Conservation (phyloP, 2,888 invertebrate species). For the Melanophora roralis region DNA sequence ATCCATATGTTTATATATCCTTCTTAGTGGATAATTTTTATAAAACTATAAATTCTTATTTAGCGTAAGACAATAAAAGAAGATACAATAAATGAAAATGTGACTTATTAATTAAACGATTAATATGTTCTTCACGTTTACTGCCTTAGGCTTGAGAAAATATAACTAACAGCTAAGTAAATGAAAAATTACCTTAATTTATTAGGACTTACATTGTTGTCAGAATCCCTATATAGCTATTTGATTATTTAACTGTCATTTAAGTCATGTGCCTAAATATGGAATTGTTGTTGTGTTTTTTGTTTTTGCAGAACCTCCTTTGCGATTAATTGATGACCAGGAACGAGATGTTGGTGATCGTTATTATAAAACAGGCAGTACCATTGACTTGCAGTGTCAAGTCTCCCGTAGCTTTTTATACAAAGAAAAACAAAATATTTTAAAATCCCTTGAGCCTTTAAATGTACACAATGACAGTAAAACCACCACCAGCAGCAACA, state of each 20-base stretch:
- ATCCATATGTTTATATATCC: too few species aligned
- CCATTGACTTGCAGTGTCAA: conserved; percentile 83
- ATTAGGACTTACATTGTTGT: neutral
- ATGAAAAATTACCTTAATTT: neutral
- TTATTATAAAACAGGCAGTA: conserved; percentile 86
- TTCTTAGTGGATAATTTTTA: neutral
- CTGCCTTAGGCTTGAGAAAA: neutral
- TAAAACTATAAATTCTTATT: conserved; percentile 20
- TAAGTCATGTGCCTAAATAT: neutral
- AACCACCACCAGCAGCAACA: conserved; percentile 7
- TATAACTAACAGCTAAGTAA: neutral
- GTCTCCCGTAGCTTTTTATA: conserved; percentile 77
- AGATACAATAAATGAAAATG: conserved; percentile 1
- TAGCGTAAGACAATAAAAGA: neutral
- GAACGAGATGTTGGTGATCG: conserved; percentile 84
- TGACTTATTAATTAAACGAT: conserved; percentile 35
- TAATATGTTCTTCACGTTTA: conserved; percentile 11
- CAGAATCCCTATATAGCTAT: conserved; percentile 8
- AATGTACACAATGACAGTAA: conserved; percentile 39
- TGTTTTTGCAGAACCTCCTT: conserved; percentile 81
- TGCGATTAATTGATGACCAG: conserved; percentile 84
- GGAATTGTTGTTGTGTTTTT: neutral
- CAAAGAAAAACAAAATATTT: conserved; percentile 69
- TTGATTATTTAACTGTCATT: conserved; percentile 19
- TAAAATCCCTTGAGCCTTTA: conserved; percentile 66